Evolutionary conservation across 2,888 invertebrate genomes (phyloP), one percentile per base, ranked within the genome.

Genomic region (Ptychoptera albimana): DNA sequence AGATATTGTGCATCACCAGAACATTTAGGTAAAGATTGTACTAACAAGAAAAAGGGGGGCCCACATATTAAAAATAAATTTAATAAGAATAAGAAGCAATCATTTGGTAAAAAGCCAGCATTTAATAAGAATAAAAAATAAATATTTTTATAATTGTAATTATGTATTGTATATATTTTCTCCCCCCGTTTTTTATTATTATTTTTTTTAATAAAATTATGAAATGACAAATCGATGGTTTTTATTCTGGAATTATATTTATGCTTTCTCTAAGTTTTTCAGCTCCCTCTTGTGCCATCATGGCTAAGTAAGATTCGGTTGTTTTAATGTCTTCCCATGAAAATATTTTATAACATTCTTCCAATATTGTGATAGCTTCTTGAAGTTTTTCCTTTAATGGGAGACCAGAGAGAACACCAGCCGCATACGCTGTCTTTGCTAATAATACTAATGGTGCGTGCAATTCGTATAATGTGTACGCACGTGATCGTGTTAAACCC

Each of bases 381-480:
- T 72, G 70, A 46, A 85, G 65, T 51, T 72, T 72, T 2, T 70
- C 69, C 50, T 77, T 77, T 6, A 85, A 60, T 46, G 72, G 70
- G 1, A 73, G 70, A 36, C 72, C 70, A 29, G 70, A 69, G 12
- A 81, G 73, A 0, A 70, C 60, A 1, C 73, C 75, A 0, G 71
- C 68, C 39, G 71, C 70, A 55, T 73, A 81, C 47, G 74, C 73
- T 51, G 70, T 77, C 51, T 77, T 74, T 0, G 83, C 80, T 49
- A 83, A 55, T 51, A 79, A 70, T 59, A 85, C 74, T 8, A 85
- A 56, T 0, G 86, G 84, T 0, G 81, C 82, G 56, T 88, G 86
- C 11, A 87, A 63, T 60, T 89, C 88, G 57, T 86, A 88, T 16
- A 86, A 59, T 54, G 80, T 75, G 68, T 83, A 75, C 10, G 82